Evolutionary conservation across 2,888 invertebrate genomes (phyloP).

Genomic region (Cheilosia impressa): DNA sequence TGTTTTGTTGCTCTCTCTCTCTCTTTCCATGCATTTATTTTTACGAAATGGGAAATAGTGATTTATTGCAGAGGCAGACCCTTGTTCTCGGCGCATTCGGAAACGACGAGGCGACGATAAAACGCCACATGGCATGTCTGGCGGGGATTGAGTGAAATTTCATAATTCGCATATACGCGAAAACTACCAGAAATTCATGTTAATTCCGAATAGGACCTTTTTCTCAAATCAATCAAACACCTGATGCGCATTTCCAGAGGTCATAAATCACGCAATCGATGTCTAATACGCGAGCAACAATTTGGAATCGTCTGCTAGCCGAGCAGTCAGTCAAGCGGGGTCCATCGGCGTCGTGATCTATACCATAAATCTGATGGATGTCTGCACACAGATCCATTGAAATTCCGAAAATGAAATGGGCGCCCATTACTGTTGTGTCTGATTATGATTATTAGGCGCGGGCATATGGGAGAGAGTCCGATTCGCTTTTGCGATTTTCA

Average conservation of each 20-base stretch:
- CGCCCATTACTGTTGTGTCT: constrained; percentile 69
- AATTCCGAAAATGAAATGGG: constrained; percentile 65
- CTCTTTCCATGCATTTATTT: constrained; percentile 50
- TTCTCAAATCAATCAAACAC: constrained; percentile 69
- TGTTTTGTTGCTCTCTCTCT: not conserved
- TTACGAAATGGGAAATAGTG: constrained; percentile 70
- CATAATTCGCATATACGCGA: constrained; percentile 2
- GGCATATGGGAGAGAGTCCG: constrained; percentile 46
- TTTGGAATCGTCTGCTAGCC: constrained; percentile 49
- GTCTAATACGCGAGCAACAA: constrained; percentile 38
- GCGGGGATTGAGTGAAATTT: constrained; percentile 31
- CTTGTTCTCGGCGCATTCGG: constrained; percentile 52
- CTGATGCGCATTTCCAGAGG: constrained; percentile 62
- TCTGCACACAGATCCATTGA: constrained; percentile 30
- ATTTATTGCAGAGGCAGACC: constrained; percentile 73
- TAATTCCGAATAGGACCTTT: constrained; percentile 29
- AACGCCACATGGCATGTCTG: constrained; percentile 75
- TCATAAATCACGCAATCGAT: constrained; percentile 74
- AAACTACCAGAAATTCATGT: constrained; percentile 30
- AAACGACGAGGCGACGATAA: constrained; percentile 36
- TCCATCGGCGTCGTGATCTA: constrained; percentile 39
- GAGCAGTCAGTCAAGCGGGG: constrained; percentile 36
- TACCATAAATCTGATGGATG: constrained; percentile 68
- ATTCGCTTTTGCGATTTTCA: constrained; percentile 24
- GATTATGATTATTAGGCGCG: constrained; percentile 72